These are phyloP conservation scores for Leucophenga maculata DNA, from an alignment of 2,888 invertebrate genomes.

Conservation along the genomic window DNA sequence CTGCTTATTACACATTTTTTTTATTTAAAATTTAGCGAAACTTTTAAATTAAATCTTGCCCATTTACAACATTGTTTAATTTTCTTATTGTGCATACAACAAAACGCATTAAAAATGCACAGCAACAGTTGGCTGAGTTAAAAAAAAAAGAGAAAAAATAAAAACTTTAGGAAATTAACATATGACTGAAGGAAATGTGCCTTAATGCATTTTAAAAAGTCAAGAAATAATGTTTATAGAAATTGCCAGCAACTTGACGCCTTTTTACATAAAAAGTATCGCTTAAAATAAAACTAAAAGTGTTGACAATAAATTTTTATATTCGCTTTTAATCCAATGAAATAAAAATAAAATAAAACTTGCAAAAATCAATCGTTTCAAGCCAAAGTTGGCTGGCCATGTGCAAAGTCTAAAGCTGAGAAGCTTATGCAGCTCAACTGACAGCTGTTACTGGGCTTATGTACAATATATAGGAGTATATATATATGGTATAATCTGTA, in stretches of 20 bases:
- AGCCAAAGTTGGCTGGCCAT: background rate
- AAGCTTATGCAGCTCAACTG: too few relatives aligned
- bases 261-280: slow-evolving; percentile 2
- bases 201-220: slow-evolving; percentile 39
- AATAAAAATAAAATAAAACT: background rate
- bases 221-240: background rate
- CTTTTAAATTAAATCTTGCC: too few relatives aligned
- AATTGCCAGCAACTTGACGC: too few relatives aligned
- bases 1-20: background rate
- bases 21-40: background rate
- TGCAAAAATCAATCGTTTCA: background rate
- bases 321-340: background rate
- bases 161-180: slow-evolving; percentile 48
- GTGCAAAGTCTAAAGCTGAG: too few relatives aligned
- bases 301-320: background rate
- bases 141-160: background rate
- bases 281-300: background rate
- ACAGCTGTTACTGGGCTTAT: too few relatives aligned
- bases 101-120: background rate
- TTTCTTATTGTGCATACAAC: background rate
- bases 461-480: too few relatives aligned
- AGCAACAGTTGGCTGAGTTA: background rate
- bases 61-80: background rate
- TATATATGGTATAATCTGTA: too few relatives aligned
- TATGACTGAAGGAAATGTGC: slow-evolving; percentile 47